Conservation (phyloP, 2,113 vertebrate species). For the Gambusia affinis region DNA sequence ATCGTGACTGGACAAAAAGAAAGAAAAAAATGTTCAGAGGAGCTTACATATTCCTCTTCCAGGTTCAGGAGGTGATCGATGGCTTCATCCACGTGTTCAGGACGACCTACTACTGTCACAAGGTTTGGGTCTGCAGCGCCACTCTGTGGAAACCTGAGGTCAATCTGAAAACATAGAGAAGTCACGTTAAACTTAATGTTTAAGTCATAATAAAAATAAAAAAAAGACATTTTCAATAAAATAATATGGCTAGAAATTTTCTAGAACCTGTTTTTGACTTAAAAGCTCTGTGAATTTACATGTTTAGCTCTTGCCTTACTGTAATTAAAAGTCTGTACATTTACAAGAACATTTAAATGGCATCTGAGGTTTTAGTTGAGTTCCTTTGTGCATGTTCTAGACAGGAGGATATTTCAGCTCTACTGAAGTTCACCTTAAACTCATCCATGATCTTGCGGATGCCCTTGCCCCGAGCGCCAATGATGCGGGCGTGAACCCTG, state of each 20-base stretch:
- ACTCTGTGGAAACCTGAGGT: conserved; percentile 95
- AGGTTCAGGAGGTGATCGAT: conserved; percentile 97
- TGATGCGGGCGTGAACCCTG: conserved; percentile 95
- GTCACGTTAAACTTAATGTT: neutral
- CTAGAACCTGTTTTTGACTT: too few relatives aligned
- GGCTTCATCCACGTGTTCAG: conserved; percentile 96
- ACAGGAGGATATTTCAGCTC: neutral
- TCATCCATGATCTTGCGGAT: conserved; percentile 99
- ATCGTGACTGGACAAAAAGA: neutral
- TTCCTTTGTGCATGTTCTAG: too few relatives aligned
- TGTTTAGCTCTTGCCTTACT: too few relatives aligned
- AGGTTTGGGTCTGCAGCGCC: conserved; percentile 93
- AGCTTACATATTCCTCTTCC: conserved; percentile 96
- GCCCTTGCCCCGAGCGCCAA: conserved; percentile 94
- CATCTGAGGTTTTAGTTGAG: too few relatives aligned
- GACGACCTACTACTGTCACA: conserved; percentile 94
- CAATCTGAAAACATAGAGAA: conserved; percentile 81
- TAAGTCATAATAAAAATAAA: too few relatives aligned
- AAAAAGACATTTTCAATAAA: neutral
- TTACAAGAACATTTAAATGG: too few relatives aligned
- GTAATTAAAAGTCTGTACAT: too few relatives aligned
- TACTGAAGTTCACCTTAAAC: conserved; percentile 86
- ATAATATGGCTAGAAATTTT: neutral
- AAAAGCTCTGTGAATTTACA: too few relatives aligned
- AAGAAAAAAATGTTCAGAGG: accelerated